Conservation (phyloP, 2,113 vertebrate species). For the Corvus cornix region DNA sequence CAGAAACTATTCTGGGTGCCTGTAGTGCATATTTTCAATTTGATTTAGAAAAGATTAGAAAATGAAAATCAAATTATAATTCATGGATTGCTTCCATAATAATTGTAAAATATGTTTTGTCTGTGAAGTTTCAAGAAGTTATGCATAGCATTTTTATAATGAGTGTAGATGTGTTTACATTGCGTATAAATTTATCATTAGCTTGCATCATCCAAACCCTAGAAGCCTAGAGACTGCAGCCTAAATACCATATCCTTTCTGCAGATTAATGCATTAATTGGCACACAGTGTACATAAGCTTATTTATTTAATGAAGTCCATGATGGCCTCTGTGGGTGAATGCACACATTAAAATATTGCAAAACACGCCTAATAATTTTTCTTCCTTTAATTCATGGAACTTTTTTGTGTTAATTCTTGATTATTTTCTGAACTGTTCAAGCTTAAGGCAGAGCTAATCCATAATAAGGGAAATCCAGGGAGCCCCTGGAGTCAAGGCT, state of each 20-base stretch:
- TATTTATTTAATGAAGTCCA: slow-evolving; percentile 37
- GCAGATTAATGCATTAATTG: slow-evolving; percentile 46
- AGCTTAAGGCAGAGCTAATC: not conserved
- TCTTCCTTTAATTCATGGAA: not conserved
- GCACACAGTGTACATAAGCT: not conserved
- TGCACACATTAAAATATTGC: not conserved
- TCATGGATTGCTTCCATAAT: not conserved
- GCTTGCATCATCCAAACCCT: not conserved
- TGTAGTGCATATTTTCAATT: not conserved
- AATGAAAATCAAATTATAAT: not conserved
- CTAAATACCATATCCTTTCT: not conserved
- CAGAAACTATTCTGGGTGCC: not conserved
- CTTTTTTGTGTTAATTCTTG: not conserved
- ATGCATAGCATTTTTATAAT: not conserved
- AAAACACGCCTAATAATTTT: not conserved
- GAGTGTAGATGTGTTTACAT: not conserved
- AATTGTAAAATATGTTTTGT: not conserved
- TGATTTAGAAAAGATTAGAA: not conserved
- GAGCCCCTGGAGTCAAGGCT: not conserved
- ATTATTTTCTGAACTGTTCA: not conserved
- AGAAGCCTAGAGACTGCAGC: not conserved
- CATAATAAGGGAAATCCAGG: not conserved
- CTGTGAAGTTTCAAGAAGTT: not conserved
- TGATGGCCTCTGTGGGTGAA: slow-evolving; percentile 5
- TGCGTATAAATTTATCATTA: slow-evolving; percentile 13